Evolutionary conservation across 1,140 invertebrate species (phyloP).

Genomic region (Oncopodura yosiiana): DNA sequence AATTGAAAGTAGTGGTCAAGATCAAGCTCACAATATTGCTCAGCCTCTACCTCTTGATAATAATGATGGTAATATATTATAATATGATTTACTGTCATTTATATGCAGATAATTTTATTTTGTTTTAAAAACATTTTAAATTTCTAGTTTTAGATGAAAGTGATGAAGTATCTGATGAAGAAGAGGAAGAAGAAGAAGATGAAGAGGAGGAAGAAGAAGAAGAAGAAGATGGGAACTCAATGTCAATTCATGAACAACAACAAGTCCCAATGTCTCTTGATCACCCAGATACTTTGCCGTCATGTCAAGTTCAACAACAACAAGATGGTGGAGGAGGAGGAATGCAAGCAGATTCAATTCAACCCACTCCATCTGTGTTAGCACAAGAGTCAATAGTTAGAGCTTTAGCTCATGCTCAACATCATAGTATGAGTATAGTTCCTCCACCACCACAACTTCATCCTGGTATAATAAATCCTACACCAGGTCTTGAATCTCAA

Average conservation of each 20-base stretch:
- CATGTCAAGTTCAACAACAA: conserved; percentile 14
- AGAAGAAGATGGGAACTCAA: too few species aligned
- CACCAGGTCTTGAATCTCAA: background rate
- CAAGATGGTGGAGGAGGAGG: background rate
- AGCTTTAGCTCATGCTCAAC: background rate
- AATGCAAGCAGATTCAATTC: background rate
- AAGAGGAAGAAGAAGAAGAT: conserved; percentile 20
- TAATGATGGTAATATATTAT: background rate
- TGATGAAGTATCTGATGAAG: conserved; percentile 17
- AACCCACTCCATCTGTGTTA: background rate
- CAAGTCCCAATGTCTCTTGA: background rate
- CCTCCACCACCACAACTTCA: conserved; percentile 6
- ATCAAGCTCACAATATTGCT: background rate
- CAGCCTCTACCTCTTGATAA: background rate
- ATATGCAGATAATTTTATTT: background rate
- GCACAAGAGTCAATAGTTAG: background rate
- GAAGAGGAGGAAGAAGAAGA: background rate
- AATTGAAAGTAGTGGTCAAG: conserved; percentile 1
- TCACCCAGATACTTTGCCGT: background rate
- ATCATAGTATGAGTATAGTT: background rate
- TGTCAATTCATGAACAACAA: background rate
- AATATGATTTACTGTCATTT: background rate
- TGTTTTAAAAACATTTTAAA: background rate
- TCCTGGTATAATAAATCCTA: background rate
- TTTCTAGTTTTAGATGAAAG: conserved; percentile 18